Conservation (phyloP, 2,888 invertebrate species). For the Malachius bipustulatus region DNA sequence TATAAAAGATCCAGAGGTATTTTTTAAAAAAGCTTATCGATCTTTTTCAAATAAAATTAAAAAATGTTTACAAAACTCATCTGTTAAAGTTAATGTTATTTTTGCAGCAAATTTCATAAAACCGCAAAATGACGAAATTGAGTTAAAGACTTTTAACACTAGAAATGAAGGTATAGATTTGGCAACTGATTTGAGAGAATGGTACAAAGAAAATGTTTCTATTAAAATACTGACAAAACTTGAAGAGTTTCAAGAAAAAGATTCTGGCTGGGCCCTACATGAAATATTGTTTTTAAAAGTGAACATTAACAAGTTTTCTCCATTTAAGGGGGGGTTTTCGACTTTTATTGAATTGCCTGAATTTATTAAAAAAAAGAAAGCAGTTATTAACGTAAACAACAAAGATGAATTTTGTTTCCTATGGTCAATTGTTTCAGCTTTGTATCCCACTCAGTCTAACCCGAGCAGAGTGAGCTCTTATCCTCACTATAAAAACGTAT, state of each 20-base stretch:
- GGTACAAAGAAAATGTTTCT: not conserved
- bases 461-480: slow-evolving; percentile 17
- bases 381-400: slow-evolving; percentile 23
- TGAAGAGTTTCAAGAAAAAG: slow-evolving; percentile 22
- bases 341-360: slow-evolving; percentile 21
- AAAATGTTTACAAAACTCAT: not conserved
- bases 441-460: slow-evolving; percentile 16
- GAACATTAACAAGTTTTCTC: not conserved
- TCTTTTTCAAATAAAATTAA: not conserved
- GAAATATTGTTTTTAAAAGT: slow-evolving; percentile 10
- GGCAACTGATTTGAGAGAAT: slow-evolving; percentile 1
- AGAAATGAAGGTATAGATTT: not conserved
- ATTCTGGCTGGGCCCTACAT: slow-evolving; percentile 19
- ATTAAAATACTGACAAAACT: no score
- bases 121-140: not conserved
- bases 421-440: slow-evolving; percentile 21
- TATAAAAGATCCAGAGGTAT: not conserved
- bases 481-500: slow-evolving; percentile 18
- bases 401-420: slow-evolving; percentile 22
- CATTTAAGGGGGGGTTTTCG: slow-evolving; percentile 17
- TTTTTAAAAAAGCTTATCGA: not conserved
- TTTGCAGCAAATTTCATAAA: slow-evolving; percentile 1
- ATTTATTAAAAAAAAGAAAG: slow-evolving; percentile 17
- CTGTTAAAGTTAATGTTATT: not conserved
- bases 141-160: not conserved